Conservation (phyloP, 2,113 vertebrate species). For the Cephalopterus ornatus region DNA sequence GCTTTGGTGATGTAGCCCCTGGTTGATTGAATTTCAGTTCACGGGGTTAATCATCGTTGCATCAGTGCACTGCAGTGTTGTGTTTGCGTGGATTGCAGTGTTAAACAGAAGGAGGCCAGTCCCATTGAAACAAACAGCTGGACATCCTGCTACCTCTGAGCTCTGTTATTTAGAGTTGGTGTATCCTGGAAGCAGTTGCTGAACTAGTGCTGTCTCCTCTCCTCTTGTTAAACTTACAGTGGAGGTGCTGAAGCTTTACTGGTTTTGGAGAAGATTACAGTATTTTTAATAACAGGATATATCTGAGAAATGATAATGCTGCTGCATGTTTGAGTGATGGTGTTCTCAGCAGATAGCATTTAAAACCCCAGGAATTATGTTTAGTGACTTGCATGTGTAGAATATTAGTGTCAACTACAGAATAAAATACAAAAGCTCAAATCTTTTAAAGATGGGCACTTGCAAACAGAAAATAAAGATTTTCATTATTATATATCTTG, state of each 20-base stretch:
- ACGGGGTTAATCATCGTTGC: background rate
- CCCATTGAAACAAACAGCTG: background rate
- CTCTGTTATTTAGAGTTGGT: background rate
- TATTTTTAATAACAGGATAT: background rate
- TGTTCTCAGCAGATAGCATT: background rate
- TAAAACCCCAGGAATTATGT: background rate
- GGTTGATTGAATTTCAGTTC: background rate
- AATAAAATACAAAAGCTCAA: background rate
- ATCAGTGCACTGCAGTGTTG: background rate
- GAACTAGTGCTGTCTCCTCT: background rate
- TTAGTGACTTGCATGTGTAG: background rate
- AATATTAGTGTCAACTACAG: background rate
- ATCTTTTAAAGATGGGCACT: background rate
- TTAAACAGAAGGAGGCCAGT: background rate
- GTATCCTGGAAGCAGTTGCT: background rate
- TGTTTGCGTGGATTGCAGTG: background rate
- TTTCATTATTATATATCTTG: background rate
- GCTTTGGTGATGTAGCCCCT: background rate
- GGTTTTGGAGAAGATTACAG: background rate
- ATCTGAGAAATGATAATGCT: background rate
- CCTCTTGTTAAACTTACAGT: background rate
- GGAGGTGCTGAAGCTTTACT: background rate
- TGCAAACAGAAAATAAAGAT: background rate
- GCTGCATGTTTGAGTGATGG: background rate
- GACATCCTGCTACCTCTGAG: background rate